Percentiles rank a stretch among this genome's conserved stretches.
phyloP scores from a whole-genome alignment of 2,888 invertebrate species.

The Eilema caniola region DNA sequence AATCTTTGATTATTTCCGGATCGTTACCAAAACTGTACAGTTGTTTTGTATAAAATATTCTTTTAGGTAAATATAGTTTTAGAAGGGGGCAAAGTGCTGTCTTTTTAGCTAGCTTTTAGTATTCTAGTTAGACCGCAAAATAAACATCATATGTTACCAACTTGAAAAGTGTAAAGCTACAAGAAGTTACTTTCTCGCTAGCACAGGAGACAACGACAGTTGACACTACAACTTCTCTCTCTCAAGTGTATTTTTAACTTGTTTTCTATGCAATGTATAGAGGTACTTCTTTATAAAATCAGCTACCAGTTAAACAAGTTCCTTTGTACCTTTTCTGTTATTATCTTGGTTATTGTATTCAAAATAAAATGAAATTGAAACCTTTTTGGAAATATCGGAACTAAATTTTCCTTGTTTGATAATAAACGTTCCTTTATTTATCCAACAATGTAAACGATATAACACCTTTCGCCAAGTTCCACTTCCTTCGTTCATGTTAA shows the following conservation, averaged over 20 bases:
- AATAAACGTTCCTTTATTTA: not conserved
- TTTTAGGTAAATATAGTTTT: not conserved
- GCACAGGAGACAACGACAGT: not conserved
- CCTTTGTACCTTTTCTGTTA: not conserved
- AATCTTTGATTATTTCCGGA: conserved; percentile 54
- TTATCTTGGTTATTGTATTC: not conserved
- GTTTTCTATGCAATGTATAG: not conserved
- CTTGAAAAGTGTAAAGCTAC: not conserved
- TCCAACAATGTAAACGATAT: conserved; percentile 9
- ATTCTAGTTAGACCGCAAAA: not conserved
- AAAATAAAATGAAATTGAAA: not conserved
- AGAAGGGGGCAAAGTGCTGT: not conserved
- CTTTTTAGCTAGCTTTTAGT: not conserved
- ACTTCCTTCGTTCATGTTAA: conserved; percentile 30
- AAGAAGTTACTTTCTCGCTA: not conserved
- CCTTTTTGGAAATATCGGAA: not conserved
- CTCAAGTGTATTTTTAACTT: not conserved
- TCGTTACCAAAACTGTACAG: conserved; percentile 26
- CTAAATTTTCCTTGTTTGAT: not conserved
- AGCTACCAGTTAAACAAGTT: not conserved
- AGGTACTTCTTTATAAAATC: not conserved
- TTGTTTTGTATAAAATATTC: conserved; percentile 6
- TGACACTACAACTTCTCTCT: conserved; percentile 2
- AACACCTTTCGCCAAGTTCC: conserved; percentile 21
- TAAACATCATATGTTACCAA: conserved; percentile 2